phyloP scores from a whole-genome alignment of 2,888 invertebrate species.

The Lasioglossum leucozonium region DNA sequence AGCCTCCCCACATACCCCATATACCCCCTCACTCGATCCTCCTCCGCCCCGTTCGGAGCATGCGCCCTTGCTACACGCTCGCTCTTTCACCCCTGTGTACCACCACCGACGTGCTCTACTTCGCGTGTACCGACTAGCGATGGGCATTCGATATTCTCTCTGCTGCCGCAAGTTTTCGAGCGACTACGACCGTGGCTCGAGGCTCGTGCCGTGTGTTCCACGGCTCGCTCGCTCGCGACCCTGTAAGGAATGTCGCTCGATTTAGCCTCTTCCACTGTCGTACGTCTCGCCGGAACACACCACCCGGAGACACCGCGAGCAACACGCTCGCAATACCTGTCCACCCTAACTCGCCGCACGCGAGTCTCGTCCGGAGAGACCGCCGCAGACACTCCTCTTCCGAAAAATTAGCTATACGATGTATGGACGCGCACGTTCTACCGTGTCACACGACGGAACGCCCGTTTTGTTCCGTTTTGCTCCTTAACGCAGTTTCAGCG shows the following conservation, averaged over 20 bases:
- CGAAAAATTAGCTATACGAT: neutral
- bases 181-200: neutral
- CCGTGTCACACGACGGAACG: no score
- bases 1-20: conserved; percentile 43
- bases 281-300: neutral
- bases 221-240: neutral
- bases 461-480: neutral
- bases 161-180: conserved; percentile 26
- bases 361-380: neutral
- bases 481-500: no score
- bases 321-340: conserved; percentile 7
- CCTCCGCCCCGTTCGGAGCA: conserved; percentile 36
- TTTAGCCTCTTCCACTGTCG: neutral
- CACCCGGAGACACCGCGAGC: neutral
- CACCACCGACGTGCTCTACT: conserved; percentile 44
- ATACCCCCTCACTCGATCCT: neutral
- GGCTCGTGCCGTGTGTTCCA: neutral
- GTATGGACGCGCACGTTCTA: no score
- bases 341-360: neutral
- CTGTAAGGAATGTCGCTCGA: conserved; percentile 8
- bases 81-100: conserved; percentile 26
- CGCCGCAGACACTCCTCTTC: neutral
- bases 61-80: conserved; percentile 15
- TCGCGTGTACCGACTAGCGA: conserved; percentile 46
- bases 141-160: conserved; percentile 48